Evolutionary conservation across 2,113 vertebrate species (phyloP).

Genomic region (Cyprinodon variegatus): DNA sequence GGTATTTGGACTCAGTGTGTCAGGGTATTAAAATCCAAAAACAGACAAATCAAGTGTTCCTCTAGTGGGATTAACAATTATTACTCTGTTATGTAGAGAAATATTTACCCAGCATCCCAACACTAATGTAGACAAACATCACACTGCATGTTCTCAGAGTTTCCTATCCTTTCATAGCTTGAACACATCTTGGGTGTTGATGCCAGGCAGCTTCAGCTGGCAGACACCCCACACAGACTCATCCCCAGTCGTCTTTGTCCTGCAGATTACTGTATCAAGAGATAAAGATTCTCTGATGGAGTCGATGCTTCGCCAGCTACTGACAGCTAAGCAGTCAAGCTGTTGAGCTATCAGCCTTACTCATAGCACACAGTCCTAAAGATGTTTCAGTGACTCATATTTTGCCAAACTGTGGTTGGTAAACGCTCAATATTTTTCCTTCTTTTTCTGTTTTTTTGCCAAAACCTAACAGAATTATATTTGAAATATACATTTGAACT

Average conservation of each 20-base stretch:
- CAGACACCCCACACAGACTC: neutral
- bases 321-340: slow-evolving; percentile 29
- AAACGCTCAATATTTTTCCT: slow-evolving; percentile 40
- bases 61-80: too few species aligned
- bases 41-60: too few species aligned
- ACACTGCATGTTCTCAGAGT: neutral
- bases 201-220: neutral
- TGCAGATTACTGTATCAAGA: slow-evolving; percentile 10
- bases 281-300: slow-evolving; percentile 16
- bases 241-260: neutral
- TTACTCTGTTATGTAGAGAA: too few species aligned
- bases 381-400: slow-evolving; percentile 50
- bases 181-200: slow-evolving; percentile 1
- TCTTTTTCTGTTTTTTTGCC: too few species aligned
- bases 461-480: neutral
- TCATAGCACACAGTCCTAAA: slow-evolving; percentile 48
- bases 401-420: slow-evolving; percentile 25
- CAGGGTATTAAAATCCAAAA: too few species aligned
- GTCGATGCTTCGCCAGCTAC: slow-evolving; percentile 3
- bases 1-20: too few species aligned
- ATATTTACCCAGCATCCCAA: too few species aligned
- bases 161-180: slow-evolving; percentile 10
- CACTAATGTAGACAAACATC: neutral
- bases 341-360: slow-evolving; percentile 38
- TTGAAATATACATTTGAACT: neutral